Evolutionary conservation across 2,888 invertebrate species (phyloP), one percentile per base, ranked within the genome.

Genomic region (Leptinotarsa tumamoca): DNA sequence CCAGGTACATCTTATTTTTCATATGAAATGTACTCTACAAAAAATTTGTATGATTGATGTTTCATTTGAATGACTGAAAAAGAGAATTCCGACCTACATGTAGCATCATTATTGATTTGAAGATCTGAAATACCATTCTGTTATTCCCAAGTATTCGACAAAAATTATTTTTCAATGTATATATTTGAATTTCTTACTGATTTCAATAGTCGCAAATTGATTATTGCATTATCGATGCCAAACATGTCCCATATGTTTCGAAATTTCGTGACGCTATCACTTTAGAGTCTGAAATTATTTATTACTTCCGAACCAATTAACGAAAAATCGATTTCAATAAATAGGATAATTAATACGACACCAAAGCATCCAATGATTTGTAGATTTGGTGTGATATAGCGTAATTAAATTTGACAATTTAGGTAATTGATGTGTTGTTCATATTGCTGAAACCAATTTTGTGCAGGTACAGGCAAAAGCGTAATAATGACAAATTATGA

Each of bases 351-450:
- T 69, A 56, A 69, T 69, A 69, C 23, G 23, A 33, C 13, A 58
- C 21, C 70, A 10, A 58, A 70, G 58, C 58, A 50, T 21, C 23
- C 7, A 43, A 23, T 70, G 70, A 70, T 70, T 70, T 23, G 58
- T 58, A 70, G 23, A 70, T 70, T 70, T 43, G 58, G 58, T 58
- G 70, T 70, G 21, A 58, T 23, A 58, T 49, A 70, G 50, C 23
- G 70, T 58, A 43, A 70, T 70, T 58, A 49, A 70, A 58, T 70
- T 49, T 58, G 49, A 70, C 70, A 58, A 70, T 70, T 58, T 21
- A 15, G 56, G 21, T 56, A 58, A 70, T 70, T 61, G 58, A 70
- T 70, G 70, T 70, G 70, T 61, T 70, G 70, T 43, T 70, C 70
- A 61, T 61, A 23, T 69, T 21, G 50, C 70, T 56, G 21, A 17